Evolutionary conservation across 2,113 vertebrate species (phyloP), one percentile per base, ranked within the genome.

Genomic region (Pteruthius melanotis): DNA sequence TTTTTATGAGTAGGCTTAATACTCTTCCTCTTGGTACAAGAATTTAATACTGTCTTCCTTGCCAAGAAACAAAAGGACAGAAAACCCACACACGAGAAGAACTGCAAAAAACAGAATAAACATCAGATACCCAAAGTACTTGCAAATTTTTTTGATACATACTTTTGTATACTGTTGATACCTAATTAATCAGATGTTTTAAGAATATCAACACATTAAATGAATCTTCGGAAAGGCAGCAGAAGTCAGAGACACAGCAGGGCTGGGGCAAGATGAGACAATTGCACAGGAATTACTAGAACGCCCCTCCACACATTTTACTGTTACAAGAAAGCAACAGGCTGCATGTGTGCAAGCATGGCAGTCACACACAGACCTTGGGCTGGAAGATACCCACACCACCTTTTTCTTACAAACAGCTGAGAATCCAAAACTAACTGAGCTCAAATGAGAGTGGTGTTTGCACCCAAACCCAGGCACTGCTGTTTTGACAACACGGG

Each of bases 1-100:
- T 81, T 94, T 94, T 95, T 95, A 96, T 86, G 79, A 96, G 64
- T 87, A 86, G 81, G 82, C 64, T 83, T 92, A 90, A 93, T 91
- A 88, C 30, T 47, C 82, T 93, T 95, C 85, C 83, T 92, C 79
- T 83, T 74, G 56, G 53, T 87, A 96, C 11, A 88, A 78, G 83
- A 95, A 92, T 49, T 60, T 49, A 91, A 64, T 79, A 44, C 21
- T 71, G 18, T 44, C 70, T 60, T 94, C 65, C 66, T 87, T 94
- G 93, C 83, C 87, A 95, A 84, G 81, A 72, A 93, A 70, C 3
- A 86, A 75, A 66, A 69, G n/a, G n/a, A 75, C 45, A 71, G 47
- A 92, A 94, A 86, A 59, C 31, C 24, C 68, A 82, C 64, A 81
- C 27, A 74, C 5, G n/a, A 68, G 13, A 64, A 76, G 75, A 83